Evolutionary conservation across 2,797 vertebrate species (phyloP).

Genomic region (Ctenopoma multispine): DNA sequence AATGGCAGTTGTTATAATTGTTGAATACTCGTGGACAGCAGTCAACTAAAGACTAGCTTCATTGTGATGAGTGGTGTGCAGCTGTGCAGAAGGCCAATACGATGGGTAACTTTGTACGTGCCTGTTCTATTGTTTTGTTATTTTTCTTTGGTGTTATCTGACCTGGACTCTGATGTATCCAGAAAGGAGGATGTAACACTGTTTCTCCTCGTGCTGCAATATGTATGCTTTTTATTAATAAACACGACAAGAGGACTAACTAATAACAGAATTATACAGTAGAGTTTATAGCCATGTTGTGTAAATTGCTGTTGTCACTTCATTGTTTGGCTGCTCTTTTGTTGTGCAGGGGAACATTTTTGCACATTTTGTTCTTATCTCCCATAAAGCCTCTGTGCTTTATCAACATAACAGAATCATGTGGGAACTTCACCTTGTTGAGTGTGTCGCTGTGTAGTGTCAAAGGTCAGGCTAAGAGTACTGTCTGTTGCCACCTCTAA

Average conservation of each 20-base stretch:
- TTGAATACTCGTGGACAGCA: constrained; percentile 31
- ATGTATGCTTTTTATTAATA: constrained; percentile 74
- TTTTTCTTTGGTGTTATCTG: constrained; percentile 33
- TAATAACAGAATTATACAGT: constrained; percentile 60
- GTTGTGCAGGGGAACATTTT: constrained; percentile 62
- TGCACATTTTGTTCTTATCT: constrained; percentile 65
- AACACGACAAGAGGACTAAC: constrained; percentile 53
- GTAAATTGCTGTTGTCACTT: constrained; percentile 61
- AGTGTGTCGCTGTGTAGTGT: constrained; percentile 45
- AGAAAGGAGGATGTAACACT: constrained; percentile 56
- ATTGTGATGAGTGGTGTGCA: constrained; percentile 53
- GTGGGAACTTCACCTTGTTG: constrained; percentile 31
- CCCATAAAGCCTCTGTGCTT: constrained; percentile 71
- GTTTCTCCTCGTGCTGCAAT: constrained; percentile 73
- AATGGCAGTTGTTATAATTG: constrained; percentile 39
- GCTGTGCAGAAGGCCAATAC: constrained; percentile 65
- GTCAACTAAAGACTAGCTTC: constrained; percentile 35
- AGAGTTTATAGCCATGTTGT: constrained; percentile 71
- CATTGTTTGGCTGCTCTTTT: constrained; percentile 64
- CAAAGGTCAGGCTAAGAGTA: constrained; percentile 43
- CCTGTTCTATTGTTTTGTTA: constrained; percentile 64
- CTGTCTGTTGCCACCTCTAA: constrained; percentile 35
- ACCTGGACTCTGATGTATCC: constrained; percentile 58
- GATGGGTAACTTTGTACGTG: constrained; percentile 73
- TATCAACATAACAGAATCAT: constrained; percentile 45